These are phyloP conservation scores for Pollenia angustigena DNA, from an alignment of 2,888 invertebrate species.

Conservation along the genomic window DNA sequence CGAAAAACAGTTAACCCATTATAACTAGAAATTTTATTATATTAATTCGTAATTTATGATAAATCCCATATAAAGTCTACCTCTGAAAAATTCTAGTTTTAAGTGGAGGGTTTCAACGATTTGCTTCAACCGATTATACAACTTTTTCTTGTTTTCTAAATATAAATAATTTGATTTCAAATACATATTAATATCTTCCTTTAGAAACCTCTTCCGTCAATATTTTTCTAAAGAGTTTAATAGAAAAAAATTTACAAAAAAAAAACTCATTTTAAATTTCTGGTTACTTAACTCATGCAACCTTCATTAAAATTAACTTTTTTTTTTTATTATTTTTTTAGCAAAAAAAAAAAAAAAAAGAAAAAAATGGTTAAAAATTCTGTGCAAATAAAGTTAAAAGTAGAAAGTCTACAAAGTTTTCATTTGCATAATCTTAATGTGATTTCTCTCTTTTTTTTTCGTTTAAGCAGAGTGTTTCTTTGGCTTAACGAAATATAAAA, in stretches of 20 bases:
- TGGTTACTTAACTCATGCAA: constrained; percentile 39
- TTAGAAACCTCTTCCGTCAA: not conserved
- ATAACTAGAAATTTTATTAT: too few relatives aligned
- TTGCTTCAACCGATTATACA: too few relatives aligned
- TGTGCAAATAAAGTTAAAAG: not conserved
- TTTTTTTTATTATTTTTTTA: not conserved
- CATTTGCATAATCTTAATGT: constrained; percentile 43
- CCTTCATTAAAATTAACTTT: constrained; percentile 48
- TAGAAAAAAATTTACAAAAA: not conserved
- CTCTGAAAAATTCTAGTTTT: too few relatives aligned
- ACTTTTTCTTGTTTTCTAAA: not conserved
- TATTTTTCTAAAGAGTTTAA: not conserved
- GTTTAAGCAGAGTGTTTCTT: not conserved
- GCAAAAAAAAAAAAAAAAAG: not conserved
- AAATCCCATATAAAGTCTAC: too few relatives aligned
- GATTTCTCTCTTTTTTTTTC: not conserved
- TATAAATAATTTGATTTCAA: constrained; percentile 1
- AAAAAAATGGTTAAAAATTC: not conserved
- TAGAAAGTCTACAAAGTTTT: constrained; percentile 61
- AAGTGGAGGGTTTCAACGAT: too few relatives aligned
- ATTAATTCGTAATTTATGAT: too few relatives aligned
- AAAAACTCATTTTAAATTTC: constrained; percentile 34
- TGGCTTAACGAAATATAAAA: not conserved
- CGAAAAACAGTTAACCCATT: too few relatives aligned
- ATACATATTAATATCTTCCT: not conserved